These are phyloP conservation scores for Leuciscus waleckii DNA, from an alignment of 2,797 vertebrate species.

Conservation along the genomic window DNA sequence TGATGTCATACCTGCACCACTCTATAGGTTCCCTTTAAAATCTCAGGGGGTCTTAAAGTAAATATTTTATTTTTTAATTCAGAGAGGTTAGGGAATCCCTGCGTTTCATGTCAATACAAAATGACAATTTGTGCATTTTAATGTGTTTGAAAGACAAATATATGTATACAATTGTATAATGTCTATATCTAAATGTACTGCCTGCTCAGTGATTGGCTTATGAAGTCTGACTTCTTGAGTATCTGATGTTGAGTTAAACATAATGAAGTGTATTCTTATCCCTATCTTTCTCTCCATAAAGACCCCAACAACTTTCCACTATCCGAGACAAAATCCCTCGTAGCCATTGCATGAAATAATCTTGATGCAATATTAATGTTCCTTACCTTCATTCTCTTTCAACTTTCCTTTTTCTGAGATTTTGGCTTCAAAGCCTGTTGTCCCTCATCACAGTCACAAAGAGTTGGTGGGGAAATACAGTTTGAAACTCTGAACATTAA, in stretches of 20 bases:
- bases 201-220: background rate
- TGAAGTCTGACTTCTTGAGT: slow-evolving; percentile 2
- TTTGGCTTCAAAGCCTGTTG: slow-evolving; percentile 41
- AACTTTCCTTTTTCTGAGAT: slow-evolving; percentile 30
- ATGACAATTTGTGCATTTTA: background rate
- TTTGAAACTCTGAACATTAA: slow-evolving; percentile 28
- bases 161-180: background rate
- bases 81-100: background rate
- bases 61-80: background rate
- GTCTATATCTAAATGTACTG: background rate
- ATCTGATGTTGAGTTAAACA: background rate
- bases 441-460: slow-evolving; percentile 42
- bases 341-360: slow-evolving; percentile 20
- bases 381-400: slow-evolving; percentile 23
- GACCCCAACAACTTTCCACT: background rate
- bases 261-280: background rate
- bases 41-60: background rate
- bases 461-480: slow-evolving; percentile 18
- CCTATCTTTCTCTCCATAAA: background rate
- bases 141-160: background rate
- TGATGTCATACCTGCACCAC: too few species aligned
- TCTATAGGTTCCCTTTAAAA: too few species aligned
- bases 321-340: background rate
- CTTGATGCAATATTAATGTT: slow-evolving; percentile 47
- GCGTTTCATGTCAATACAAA: background rate